Conservation (phyloP, 2,113 vertebrate species). For the Odobenus rosmarus region DNA sequence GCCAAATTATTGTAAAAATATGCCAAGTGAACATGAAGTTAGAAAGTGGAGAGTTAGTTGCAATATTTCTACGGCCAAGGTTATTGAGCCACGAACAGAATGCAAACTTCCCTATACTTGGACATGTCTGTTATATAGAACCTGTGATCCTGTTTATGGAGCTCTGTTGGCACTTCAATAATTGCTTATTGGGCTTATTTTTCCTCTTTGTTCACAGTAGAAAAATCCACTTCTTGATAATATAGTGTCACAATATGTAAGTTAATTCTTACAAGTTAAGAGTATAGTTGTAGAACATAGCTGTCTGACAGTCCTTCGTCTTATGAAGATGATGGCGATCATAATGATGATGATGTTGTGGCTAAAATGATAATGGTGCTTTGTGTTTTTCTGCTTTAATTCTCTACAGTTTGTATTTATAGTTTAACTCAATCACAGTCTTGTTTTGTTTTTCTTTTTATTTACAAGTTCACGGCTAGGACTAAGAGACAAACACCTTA, state of each 20-base stretch:
- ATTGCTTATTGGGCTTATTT: not conserved
- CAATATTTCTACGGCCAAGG: not conserved
- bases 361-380: not conserved
- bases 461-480: not conserved
- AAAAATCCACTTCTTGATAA: not conserved
- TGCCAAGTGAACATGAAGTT: not conserved
- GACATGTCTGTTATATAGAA: not conserved
- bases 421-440: not conserved
- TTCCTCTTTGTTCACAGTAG: not conserved
- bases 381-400: not conserved
- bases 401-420: not conserved
- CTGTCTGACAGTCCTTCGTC: not conserved
- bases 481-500: not conserved
- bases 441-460: not conserved
- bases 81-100: not conserved
- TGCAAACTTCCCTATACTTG: not conserved
- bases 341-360: not conserved
- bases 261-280: not conserved
- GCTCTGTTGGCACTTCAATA: not conserved
- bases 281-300: not conserved
- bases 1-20: not conserved
- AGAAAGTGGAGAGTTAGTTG: not conserved
- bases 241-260: not conserved
- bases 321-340: not conserved
- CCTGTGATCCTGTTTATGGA: not conserved